Conservation (phyloP, 2,113 vertebrate species). For the Oxyura jamaicensis region DNA sequence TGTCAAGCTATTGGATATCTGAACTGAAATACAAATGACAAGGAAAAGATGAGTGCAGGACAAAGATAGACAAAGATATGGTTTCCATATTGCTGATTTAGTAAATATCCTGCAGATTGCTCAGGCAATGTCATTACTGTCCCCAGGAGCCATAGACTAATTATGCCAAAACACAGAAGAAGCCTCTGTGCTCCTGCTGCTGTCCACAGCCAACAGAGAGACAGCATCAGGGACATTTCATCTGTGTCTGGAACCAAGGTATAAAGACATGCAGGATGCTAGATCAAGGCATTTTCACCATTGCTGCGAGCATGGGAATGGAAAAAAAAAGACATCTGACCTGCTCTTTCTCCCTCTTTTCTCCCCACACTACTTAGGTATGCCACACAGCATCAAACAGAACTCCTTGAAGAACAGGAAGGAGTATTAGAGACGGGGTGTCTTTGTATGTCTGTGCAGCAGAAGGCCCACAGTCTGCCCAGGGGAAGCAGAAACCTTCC, state of each 20-base stretch:
- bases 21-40: slow-evolving; percentile 30
- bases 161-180: background rate
- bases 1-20: slow-evolving; percentile 7
- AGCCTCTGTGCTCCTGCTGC: background rate
- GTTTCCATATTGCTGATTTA: background rate
- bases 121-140: background rate
- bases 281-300: background rate
- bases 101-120: slow-evolving; percentile 28
- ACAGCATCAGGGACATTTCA: background rate
- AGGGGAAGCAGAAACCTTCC: background rate
- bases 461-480: background rate
- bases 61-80: background rate
- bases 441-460: background rate
- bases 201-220: background rate
- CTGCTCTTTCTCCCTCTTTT: background rate
- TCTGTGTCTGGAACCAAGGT: background rate
- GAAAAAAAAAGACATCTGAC: background rate
- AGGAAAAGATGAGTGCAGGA: background rate
- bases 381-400: rapidly evolving
- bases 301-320: background rate
- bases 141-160: background rate
- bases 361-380: rapidly evolving
- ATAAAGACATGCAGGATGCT: background rate
- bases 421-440: background rate
- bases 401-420: background rate